These are phyloP conservation scores for Ethmia dodecea DNA, from an alignment of 2,888 invertebrate species.

Conservation along the genomic window DNA sequence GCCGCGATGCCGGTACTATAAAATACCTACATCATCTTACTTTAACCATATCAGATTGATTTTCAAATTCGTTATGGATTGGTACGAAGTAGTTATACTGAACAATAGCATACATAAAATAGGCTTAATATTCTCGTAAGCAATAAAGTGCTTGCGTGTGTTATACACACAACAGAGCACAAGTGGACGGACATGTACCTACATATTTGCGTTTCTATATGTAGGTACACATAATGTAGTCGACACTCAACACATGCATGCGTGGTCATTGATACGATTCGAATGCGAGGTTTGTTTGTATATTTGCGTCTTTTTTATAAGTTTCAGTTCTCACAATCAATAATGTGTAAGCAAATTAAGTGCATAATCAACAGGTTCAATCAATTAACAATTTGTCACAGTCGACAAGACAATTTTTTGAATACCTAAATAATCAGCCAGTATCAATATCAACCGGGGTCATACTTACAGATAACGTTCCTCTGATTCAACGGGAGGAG, in stretches of 20 bases:
- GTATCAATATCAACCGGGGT: conserved; percentile 68
- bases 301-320: conserved; percentile 21
- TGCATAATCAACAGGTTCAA: conserved; percentile 39
- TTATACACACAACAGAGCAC: conserved; percentile 19
- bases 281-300: conserved; percentile 29
- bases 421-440: conserved; percentile 45
- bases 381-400: background rate
- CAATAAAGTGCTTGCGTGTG: conserved; percentile 23
- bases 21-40: too few species aligned
- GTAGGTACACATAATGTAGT: conserved; percentile 23
- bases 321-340: conserved; percentile 17
- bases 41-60: too few species aligned
- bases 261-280: conserved; percentile 26
- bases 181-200: conserved; percentile 15
- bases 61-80: background rate
- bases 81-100: too few species aligned
- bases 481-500: conserved; percentile 50
- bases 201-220: conserved; percentile 30
- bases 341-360: conserved; percentile 12
- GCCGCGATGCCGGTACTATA: too few species aligned
- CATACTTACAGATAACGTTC: conserved; percentile 75
- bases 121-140: conserved; percentile 17
- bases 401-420: conserved; percentile 7
- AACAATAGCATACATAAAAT: conserved; percentile 8
- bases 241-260: conserved; percentile 32